Percentiles rank a stretch among this genome's conserved stretches.
These are phyloP conservation scores for Mayetiola destructor DNA, from an alignment of 2,888 invertebrate species.

Conservation along the genomic window DNA sequence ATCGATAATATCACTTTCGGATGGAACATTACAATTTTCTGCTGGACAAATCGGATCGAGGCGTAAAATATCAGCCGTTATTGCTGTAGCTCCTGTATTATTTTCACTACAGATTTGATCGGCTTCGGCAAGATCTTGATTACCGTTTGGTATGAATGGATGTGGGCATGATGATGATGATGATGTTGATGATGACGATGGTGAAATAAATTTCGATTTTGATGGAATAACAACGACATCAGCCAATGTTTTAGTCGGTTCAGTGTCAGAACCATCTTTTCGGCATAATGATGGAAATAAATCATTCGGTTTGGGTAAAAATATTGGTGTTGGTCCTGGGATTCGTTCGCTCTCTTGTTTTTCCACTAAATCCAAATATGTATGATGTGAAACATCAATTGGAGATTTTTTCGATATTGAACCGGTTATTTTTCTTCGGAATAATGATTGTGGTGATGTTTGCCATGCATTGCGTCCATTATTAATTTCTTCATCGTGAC, in stretches of 20 bases:
- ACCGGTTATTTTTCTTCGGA: too few relatives aligned
- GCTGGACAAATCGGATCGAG: not conserved
- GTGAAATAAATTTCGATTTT: not conserved
- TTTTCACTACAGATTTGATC: constrained; percentile 48
- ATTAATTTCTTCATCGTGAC: too few relatives aligned
- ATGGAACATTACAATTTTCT: not conserved
- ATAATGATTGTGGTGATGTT: too few relatives aligned
- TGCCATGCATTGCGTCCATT: too few relatives aligned
- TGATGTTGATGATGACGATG: not conserved
- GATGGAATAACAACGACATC: not conserved
- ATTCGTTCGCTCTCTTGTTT: not conserved
- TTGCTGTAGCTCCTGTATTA: not conserved
- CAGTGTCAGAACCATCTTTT: not conserved
- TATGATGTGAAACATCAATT: not conserved
- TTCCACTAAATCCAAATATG: not conserved
- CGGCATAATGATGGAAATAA: not conserved
- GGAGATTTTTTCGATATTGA: too few relatives aligned
- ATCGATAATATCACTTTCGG: not conserved
- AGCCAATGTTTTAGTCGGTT: not conserved
- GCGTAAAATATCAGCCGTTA: not conserved
- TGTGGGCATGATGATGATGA: not conserved
- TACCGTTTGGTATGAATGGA: constrained; percentile 34
- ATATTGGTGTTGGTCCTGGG: not conserved
- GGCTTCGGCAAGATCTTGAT: constrained; percentile 66
- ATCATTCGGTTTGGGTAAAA: constrained; percentile 3